phyloP scores from a whole-genome alignment of 2,797 vertebrate genomes.

The Macroramphosus scolopax region DNA sequence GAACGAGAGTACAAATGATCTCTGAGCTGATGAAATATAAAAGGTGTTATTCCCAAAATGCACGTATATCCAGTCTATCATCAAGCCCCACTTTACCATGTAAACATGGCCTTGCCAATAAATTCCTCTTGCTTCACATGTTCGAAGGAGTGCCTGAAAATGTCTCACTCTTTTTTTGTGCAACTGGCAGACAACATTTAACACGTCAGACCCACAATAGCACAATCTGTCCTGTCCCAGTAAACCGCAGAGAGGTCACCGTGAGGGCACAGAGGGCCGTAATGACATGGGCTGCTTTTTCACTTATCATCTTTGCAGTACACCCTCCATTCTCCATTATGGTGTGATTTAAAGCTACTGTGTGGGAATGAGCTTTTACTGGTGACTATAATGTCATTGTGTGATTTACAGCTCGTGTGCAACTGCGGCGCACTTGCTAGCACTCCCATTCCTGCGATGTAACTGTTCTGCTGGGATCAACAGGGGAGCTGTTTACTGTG shows the following conservation, averaged over 20 bases:
- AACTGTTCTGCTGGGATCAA: constrained; percentile 70
- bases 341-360: constrained; percentile 64
- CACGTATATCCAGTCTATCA: constrained; percentile 37
- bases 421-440: constrained; percentile 16
- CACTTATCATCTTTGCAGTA: constrained; percentile 50
- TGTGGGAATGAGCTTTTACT: constrained; percentile 66
- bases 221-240: constrained; percentile 48
- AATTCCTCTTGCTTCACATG: not conserved
- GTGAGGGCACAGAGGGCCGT: constrained; percentile 44
- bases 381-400: constrained; percentile 60
- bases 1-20: not conserved
- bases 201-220: constrained; percentile 37
- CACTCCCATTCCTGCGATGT: constrained; percentile 51
- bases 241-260: constrained; percentile 45
- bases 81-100: constrained; percentile 7
- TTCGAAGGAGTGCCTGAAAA: constrained; percentile 23
- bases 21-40: constrained; percentile 21
- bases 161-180: constrained; percentile 27
- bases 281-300: constrained; percentile 49
- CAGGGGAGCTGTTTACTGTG: constrained; percentile 76
- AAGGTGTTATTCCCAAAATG: constrained; percentile 17
- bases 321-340: constrained; percentile 28
- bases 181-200: constrained; percentile 44
- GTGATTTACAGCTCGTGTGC: constrained; percentile 63
- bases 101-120: constrained; percentile 47